Evolutionary conservation across 2,888 invertebrate species (phyloP), one percentile per base, ranked within the genome.

Genomic region (Darwinula stevensoni): DNA sequence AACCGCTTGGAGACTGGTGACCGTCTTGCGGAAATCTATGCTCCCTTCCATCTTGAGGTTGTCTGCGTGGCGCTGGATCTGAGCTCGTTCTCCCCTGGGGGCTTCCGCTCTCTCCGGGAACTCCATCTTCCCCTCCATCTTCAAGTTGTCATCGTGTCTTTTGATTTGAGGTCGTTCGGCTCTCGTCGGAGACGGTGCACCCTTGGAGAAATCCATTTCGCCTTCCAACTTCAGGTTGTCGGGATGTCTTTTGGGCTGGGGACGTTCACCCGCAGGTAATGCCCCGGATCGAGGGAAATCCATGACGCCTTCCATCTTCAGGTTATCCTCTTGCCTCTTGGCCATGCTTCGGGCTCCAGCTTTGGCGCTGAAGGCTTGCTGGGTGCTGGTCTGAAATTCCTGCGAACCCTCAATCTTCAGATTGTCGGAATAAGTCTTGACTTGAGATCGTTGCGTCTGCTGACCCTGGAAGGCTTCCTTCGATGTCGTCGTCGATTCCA

Each of bases 261-360:
- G 22, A 6, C 22, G 6, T 22, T 22, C 22, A 6, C 22, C 22
- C n/a, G n/a, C n/a, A n/a, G n/a, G n/a, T n/a, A n/a, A n/a, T n/a
- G n/a, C n/a, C n/a, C n/a, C n/a, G n/a, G n/a, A n/a, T n/a, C n/a
- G n/a, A n/a, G n/a, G 22, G 22, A 22, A 67, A 26, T 59, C 60
- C 48, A 66, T 66, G 44, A 62, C 60, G 41, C 49, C 49, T 31
- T 44, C 44, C 4, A 43, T 40, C 13, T 37, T 41, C 15, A 47
- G 37, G 35, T 47, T 47, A 30, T 47, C 46, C 15, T 37, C 31
- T n/a, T n/a, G n/a, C n/a, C n/a, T n/a, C n/a, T n/a, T n/a, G n/a
- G n/a, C n/a, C n/a, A n/a, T n/a, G n/a, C n/a, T n/a, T n/a, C n/a
- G n/a, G n/a, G n/a, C n/a, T n/a, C n/a, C n/a, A n/a, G n/a, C n/a